These are phyloP conservation scores for Plotosus lineatus DNA, from an alignment of 2,113 vertebrate species.

Conservation along the genomic window DNA sequence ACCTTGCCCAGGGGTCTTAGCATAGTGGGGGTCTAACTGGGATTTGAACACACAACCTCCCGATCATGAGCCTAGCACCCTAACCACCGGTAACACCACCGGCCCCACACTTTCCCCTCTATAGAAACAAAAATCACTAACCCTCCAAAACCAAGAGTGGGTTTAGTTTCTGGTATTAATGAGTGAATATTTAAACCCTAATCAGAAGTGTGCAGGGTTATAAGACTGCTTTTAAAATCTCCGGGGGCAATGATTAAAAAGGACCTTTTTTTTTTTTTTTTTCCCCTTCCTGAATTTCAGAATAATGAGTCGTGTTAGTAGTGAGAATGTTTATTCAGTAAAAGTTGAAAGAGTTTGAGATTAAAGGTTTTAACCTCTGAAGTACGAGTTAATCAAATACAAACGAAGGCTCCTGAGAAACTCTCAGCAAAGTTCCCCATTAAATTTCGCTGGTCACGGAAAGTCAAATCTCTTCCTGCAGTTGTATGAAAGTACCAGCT, in stretches of 20 bases:
- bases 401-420: neutral
- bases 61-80: no score
- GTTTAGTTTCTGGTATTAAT: neutral
- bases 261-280: neutral
- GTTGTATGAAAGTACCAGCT: neutral
- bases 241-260: neutral
- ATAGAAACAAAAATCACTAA: neutral
- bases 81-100: no score
- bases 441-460: conserved; percentile 27
- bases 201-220: neutral
- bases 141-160: neutral
- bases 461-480: neutral
- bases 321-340: neutral
- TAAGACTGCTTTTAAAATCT: neutral
- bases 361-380: conserved; percentile 10
- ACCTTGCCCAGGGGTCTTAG: no score
- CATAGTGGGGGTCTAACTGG: no score
- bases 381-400: neutral
- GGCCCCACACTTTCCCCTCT: no score
- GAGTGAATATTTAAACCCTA: neutral
- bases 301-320: neutral
- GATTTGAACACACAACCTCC: no score
- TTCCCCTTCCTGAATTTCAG: neutral
- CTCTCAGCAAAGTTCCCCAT: neutral
- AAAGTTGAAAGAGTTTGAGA: neutral